Evolutionary conservation across 2,113 vertebrate genomes (phyloP).

Genomic region (Ceratotherium simum): DNA sequence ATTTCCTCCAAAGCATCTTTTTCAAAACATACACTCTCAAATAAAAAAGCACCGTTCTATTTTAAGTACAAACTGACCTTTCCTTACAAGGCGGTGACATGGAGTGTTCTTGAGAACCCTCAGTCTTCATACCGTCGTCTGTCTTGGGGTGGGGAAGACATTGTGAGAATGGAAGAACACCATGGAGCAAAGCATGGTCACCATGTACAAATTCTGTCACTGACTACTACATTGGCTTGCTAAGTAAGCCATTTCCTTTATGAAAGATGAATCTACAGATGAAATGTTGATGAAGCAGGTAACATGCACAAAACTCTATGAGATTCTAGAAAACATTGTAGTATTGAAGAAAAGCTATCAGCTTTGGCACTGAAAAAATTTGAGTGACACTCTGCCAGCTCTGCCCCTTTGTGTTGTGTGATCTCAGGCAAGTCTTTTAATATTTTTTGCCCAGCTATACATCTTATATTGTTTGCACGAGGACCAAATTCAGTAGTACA

Average conservation of each 20-base stretch:
- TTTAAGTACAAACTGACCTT: constrained; percentile 6
- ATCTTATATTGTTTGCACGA: not conserved
- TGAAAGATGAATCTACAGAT: not conserved
- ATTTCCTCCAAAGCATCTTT: not conserved
- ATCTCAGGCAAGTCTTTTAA: not conserved
- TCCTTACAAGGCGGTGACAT: not conserved
- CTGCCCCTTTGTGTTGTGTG: not conserved
- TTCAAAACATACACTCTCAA: not conserved
- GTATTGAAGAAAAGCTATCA: not conserved
- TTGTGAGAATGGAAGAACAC: not conserved
- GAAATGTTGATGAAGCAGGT: not conserved
- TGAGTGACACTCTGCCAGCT: not conserved
- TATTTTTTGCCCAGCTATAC: not conserved
- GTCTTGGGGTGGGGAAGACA: not conserved
- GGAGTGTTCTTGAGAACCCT: not conserved
- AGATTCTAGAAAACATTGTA: not conserved
- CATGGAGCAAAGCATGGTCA: not conserved
- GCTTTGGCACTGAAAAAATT: not conserved
- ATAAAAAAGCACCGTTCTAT: not conserved
- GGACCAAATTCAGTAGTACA: not conserved
- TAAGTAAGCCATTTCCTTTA: not conserved
- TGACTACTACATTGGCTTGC: not conserved
- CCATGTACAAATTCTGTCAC: not conserved
- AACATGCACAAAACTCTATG: not conserved
- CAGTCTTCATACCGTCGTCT: not conserved